These are phyloP conservation scores for Podarcis muralis DNA, from an alignment of 2,113 vertebrate genomes.

Conservation along the genomic window DNA sequence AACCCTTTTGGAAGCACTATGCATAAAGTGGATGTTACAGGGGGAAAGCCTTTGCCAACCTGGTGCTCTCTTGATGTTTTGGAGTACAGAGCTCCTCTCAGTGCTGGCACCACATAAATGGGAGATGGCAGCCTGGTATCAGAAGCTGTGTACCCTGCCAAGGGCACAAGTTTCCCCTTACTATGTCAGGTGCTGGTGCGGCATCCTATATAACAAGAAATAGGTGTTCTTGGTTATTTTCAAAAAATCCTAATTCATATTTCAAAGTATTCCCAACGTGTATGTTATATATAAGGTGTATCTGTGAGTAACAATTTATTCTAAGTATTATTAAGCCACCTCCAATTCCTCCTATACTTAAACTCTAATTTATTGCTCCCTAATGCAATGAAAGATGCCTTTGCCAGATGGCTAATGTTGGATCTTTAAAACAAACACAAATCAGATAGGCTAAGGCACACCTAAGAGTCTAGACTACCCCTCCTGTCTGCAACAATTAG, in stretches of 20 bases:
- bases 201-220: not conserved
- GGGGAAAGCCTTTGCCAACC: too few relatives aligned
- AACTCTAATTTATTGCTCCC: not conserved
- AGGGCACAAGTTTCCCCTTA: not conserved
- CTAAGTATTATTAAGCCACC: not conserved
- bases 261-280: not conserved
- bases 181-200: not conserved
- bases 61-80: too few relatives aligned
- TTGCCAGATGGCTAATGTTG: not conserved
- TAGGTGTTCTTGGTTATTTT: not conserved
- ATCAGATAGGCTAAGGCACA: not conserved
- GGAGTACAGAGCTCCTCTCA: too few relatives aligned
- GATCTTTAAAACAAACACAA: constrained; percentile 2
- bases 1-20: too few relatives aligned
- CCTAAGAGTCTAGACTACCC: not conserved
- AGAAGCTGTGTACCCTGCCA: too few relatives aligned
- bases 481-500: not conserved
- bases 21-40: too few relatives aligned
- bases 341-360: not conserved
- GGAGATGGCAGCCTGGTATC: too few relatives aligned
- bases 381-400: not conserved
- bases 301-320: not conserved
- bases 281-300: not conserved
- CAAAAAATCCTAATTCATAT: not conserved
- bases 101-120: too few relatives aligned